Percentiles rank a stretch among this genome's conserved stretches.
These are phyloP conservation scores for Polyommatus iphigenia DNA, from an alignment of 2,888 invertebrate species.

Conservation along the genomic window DNA sequence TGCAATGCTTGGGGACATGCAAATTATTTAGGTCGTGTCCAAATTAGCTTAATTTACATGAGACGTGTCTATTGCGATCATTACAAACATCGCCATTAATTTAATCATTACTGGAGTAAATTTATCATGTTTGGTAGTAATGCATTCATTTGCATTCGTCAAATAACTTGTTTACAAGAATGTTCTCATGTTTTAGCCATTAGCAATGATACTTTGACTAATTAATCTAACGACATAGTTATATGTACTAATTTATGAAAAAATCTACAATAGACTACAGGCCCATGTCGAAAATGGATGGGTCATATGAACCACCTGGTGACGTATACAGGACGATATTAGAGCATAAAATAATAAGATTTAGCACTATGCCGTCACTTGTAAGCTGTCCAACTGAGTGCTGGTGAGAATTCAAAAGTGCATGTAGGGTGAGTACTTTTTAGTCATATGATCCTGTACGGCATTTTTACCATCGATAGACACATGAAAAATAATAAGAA, in stretches of 20 bases:
- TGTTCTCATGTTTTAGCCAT: conserved; percentile 4
- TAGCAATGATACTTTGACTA: conserved; percentile 36
- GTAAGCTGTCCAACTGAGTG: too few relatives aligned
- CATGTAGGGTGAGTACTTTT: too few relatives aligned
- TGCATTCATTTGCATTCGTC: conserved; percentile 33
- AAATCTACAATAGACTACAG: too few relatives aligned
- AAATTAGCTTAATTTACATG: conserved; percentile 36
- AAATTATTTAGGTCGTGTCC: conserved; percentile 37
- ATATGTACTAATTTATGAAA: not conserved
- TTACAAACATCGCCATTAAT: conserved; percentile 38
- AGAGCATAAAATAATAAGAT: too few relatives aligned
- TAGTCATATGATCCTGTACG: too few relatives aligned
- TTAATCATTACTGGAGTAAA: conserved; percentile 41
- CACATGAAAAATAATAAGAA: too few relatives aligned
- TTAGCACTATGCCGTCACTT: too few relatives aligned
- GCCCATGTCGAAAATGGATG: too few relatives aligned
- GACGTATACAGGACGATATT: too few relatives aligned
- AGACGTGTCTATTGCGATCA: conserved; percentile 34
- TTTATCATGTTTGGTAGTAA: conserved; percentile 36
- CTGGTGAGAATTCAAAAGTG: too few relatives aligned
- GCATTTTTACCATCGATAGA: too few relatives aligned
- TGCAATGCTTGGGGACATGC: not conserved
- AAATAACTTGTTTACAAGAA: conserved; percentile 27
- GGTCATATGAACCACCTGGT: too few relatives aligned
- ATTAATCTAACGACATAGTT: conserved; percentile 22